Evolutionary conservation across 2,888 invertebrate genomes (phyloP).

Genomic region (Eurytoma californica): DNA sequence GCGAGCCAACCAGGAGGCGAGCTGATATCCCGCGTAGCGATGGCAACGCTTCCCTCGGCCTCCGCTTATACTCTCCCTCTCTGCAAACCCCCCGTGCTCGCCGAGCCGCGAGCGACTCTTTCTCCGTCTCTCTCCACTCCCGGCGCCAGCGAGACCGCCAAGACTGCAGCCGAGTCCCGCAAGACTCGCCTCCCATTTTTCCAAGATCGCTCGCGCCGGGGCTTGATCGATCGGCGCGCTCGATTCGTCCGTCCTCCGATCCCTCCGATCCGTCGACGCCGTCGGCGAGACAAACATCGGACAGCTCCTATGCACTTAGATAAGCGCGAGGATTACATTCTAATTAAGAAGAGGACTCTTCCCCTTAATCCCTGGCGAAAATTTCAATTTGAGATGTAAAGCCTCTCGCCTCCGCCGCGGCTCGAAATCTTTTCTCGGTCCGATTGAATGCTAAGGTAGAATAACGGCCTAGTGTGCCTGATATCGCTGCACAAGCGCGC

Average conservation of each 20-base stretch:
- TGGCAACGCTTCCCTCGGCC: slow-evolving; percentile 67
- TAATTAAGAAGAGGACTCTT: slow-evolving; percentile 53
- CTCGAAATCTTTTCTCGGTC: no score
- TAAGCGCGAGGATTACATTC: slow-evolving; percentile 65
- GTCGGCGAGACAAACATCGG: not conserved
- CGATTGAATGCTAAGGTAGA: not conserved
- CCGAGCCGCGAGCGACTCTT: not conserved
- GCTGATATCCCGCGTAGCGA: slow-evolving; percentile 74
- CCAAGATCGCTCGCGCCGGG: not conserved
- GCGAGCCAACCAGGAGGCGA: slow-evolving; percentile 71
- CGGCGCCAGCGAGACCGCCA: no score
- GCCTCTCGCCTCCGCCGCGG: no score
- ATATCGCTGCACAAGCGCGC: not conserved
- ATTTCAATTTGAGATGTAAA: slow-evolving; percentile 68
- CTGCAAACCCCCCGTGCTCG: not conserved
- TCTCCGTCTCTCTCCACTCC: not conserved
- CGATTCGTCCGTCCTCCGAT: not conserved
- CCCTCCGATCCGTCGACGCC: not conserved
- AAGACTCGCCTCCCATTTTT: not conserved
- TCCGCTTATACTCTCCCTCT: slow-evolving; percentile 3
- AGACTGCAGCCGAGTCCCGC: no score
- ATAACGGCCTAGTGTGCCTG: not conserved
- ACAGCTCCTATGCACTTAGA: not conserved
- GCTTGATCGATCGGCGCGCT: not conserved
- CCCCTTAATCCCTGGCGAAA: slow-evolving; percentile 72